Evolutionary conservation across 2,113 vertebrate species (phyloP), one percentile per base, ranked within the genome.

Genomic region (Pycnonotus jocosus): DNA sequence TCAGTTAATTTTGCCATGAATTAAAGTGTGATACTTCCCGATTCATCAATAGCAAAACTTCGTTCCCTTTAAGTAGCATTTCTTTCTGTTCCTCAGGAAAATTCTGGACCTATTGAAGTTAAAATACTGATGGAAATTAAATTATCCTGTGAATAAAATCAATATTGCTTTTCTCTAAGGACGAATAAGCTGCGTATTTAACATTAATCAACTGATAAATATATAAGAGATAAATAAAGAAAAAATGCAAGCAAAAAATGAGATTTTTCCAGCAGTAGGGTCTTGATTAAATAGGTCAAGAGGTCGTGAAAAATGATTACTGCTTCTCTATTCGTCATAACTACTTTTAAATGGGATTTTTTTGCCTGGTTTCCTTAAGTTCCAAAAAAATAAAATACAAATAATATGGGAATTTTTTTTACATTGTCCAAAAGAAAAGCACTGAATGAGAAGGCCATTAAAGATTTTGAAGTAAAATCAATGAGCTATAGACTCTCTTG

Each of bases 301-400:
- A 79, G 87, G 20, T 65, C 45, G 0, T 53, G 50, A 66, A 91
- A 88, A 94, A 90, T 47, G 90, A 93, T 90, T 83, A 65, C 28
- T 88, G 25, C 57, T 79, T 87, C 45, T 88, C 37, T 68, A 28
- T 68, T 76, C 92, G 42, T 33, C 16, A 87, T 54, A 87, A 53
- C 12, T 15, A 72, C 44, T 95, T 95, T 93, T 35, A 95, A 94
- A 91, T 42, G 37, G 38, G 79, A 91, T 93, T 90, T 96, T 96
- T 31, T 90, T 96, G 61, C 92, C 79, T 86, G n/a, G 9, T 86
- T 79, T 95, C 66, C 42, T 94, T 93, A 50, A 85, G 71, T 92
- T 83, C 33, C 15, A 76, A 91, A 70, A 84, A 92, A 91, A 64
- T 33, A 40, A 90, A 95, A 80, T 35, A 82, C 12, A 69, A 76